Percentiles rank a stretch among this genome's conserved stretches.
These are phyloP conservation scores for Acrocephalus arundinaceus DNA, from an alignment of 2,113 vertebrate genomes.

Conservation along the genomic window DNA sequence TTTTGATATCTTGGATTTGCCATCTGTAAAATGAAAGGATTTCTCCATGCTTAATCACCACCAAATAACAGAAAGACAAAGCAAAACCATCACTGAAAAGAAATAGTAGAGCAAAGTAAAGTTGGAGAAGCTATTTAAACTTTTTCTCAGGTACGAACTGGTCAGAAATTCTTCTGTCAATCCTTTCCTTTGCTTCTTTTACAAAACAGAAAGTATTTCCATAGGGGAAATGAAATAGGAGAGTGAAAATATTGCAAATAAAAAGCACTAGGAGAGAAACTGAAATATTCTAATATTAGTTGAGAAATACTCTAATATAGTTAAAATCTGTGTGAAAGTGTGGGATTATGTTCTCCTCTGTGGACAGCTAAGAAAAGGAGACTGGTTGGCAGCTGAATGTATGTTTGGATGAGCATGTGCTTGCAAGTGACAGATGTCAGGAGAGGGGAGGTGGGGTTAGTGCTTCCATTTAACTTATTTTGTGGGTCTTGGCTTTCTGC, in stretches of 20 bases:
- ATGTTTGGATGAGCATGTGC: neutral
- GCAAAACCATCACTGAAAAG: neutral
- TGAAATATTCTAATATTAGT: neutral
- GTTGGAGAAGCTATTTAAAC: neutral
- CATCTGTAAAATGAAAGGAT: neutral
- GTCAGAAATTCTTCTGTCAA: neutral
- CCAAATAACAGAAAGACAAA: neutral
- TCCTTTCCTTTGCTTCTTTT: neutral
- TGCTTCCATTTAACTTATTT: neutral
- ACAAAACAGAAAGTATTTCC: neutral
- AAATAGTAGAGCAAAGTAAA: neutral
- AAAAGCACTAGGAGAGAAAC: neutral
- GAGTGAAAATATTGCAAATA: neutral
- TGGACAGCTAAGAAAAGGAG: neutral
- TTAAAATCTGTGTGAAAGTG: neutral
- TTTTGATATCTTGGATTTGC: neutral
- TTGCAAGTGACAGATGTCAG: neutral
- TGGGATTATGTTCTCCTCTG: neutral
- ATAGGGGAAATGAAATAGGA: neutral
- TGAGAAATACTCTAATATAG: neutral
- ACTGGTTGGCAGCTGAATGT: neutral
- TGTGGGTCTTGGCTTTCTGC: neutral
- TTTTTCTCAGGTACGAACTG: neutral
- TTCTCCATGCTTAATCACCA: neutral
- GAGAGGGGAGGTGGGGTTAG: neutral